Evolutionary conservation across 2,797 vertebrate genomes (phyloP).

Genomic region (Nothura maculosa): DNA sequence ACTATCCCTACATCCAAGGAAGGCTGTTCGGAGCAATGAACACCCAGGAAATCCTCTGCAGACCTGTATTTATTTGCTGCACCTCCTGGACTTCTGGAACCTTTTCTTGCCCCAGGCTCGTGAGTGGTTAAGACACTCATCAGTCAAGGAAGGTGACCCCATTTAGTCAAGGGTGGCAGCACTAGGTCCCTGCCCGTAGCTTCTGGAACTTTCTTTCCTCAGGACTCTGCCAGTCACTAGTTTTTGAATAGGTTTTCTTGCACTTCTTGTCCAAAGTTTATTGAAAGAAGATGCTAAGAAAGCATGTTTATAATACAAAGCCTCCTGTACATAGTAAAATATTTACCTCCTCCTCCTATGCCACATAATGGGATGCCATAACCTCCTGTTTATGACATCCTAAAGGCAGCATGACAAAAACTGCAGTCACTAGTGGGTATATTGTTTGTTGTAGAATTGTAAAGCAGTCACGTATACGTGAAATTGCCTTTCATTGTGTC

Average conservation of each 20-base stretch:
- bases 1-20: no score
- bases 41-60: no score
- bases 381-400: constrained; percentile 56
- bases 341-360: constrained; percentile 36
- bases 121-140: no score
- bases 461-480: constrained; percentile 17
- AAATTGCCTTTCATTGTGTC: constrained; percentile 67
- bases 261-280: neutral
- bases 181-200: no score
- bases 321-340: neutral
- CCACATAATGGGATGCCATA: constrained; percentile 37
- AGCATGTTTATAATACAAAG: neutral
- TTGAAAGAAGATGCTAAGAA: neutral
- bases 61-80: no score
- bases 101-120: no score
- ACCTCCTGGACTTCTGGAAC: no score
- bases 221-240: no score
- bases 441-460: constrained; percentile 50
- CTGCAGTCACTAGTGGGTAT: constrained; percentile 15
- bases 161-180: no score
- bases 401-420: constrained; percentile 65
- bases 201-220: no score
- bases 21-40: no score
- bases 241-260: neutral
- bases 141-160: no score